Base-by-base conservation (phyloP, 2,113 vertebrate species). In the Lycocorax pyrrhopterus region DNA sequence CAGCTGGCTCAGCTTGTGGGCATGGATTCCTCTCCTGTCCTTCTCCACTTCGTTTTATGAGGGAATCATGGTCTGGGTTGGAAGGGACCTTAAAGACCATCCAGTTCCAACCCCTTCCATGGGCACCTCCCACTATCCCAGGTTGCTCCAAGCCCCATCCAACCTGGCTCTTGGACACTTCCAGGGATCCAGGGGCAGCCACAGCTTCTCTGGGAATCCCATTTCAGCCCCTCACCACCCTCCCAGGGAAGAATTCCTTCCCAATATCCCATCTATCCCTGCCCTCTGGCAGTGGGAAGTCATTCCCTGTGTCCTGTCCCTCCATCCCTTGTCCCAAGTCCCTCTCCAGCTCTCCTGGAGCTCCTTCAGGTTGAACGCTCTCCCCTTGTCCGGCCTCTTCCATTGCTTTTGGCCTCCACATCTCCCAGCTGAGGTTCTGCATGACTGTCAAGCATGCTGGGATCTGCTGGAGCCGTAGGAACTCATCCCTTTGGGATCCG, bases 401-500 rank as follows among this genome's bases (percentile, higher is more conserved):
- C 51, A 16, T 9, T 32, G 12, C 17, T 58, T 56, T 73, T 58
- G 63, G 23, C 22, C 29, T 76, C 76, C 73, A 39, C 35, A 9
- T 69, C 73, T 76, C 79, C 41, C 51, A 35, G 35, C 47, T 21
- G 18, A 76, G 43, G 20, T 17, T 16, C n/a, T 39, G 11, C 6
- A 1, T 8, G 20, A 16, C 22, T 68, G 14, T 9, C 0, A 7
- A 75, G 55, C 0, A 3, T 26, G 37, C 27, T n/a, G 46, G 53
- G 44, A 25, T 23, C 71, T 64, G 6, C 62, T 64, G 18, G 22
- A 82, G 41, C 67, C 33, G 37, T 51, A 30, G 44, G 13, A 18
- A 13, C 49, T 47, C 12, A 1, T 58, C 46, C 26, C 35, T 47
- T 41, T 25, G 37, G 41, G 37, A 60, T 26, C 44, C 27, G 17